Conservation (phyloP, 2,888 invertebrate species). For the Cataglyphis livida region DNA sequence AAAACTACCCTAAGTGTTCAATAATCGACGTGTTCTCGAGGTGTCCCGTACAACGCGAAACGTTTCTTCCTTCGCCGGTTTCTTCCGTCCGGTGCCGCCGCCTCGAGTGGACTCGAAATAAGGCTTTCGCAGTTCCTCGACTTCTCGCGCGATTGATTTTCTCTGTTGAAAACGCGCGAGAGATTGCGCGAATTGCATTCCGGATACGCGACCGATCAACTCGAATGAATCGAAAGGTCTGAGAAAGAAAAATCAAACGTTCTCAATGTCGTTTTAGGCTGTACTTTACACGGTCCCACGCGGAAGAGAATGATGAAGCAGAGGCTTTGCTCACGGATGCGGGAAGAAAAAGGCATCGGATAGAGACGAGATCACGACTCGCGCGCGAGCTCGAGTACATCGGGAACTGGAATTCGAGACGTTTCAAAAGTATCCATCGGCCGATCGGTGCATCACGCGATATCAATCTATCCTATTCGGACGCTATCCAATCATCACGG, state of each 20-base stretch:
- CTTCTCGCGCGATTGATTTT: conserved; percentile 72
- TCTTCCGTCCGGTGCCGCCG: conserved; percentile 33
- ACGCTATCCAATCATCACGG: conserved; percentile 5
- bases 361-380: not conserved
- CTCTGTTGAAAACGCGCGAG: conserved; percentile 67
- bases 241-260: not conserved
- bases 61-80: conserved; percentile 72
- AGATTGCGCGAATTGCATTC: conserved; percentile 63
- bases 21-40: conserved; percentile 80
- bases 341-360: conserved; percentile 17
- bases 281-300: not conserved
- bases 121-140: conserved; percentile 65
- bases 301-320: not conserved
- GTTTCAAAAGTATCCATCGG: conserved; percentile 9
- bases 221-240: not conserved
- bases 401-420: conserved; percentile 24
- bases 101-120: conserved; percentile 15
- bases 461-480: conserved; percentile 3
- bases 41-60: conserved; percentile 77
- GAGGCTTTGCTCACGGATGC: not conserved
- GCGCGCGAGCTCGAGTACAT: conserved; percentile 7
- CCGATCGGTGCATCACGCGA: not conserved
- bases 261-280: not conserved
- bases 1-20: conserved; percentile 85
- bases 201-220: conserved; percentile 22